A percentile compares a stretch with the other conserved stretches of the same genome.
phyloP scores from a whole-genome alignment of 2,888 invertebrate genomes.

The Troilus luridus region DNA sequence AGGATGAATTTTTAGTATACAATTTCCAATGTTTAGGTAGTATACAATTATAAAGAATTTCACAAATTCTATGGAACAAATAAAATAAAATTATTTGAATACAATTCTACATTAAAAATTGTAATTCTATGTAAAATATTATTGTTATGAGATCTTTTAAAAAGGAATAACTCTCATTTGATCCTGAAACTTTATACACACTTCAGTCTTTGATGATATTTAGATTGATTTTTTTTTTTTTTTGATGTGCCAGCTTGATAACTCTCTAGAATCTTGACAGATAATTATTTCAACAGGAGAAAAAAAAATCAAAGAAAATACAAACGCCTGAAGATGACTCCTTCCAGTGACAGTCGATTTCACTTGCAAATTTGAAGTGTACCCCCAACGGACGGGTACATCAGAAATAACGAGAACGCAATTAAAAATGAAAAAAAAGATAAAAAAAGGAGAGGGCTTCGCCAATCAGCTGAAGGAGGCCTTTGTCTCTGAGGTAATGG shows the following conservation, averaged over 20 bases:
- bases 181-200: no score
- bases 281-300: neutral
- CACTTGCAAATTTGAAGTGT: slow-evolving; percentile 35
- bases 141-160: no score
- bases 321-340: slow-evolving; percentile 15
- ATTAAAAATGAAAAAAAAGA: slow-evolving; percentile 37
- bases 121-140: no score
- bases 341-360: slow-evolving; percentile 20
- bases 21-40: no score
- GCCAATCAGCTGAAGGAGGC: slow-evolving; percentile 58
- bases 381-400: neutral
- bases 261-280: slow-evolving; percentile 4
- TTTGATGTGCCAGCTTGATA: neutral
- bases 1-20: no score
- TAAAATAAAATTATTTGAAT: no score
- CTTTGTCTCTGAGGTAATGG: slow-evolving; percentile 54
- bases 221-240: neutral
- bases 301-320: slow-evolving; percentile 23
- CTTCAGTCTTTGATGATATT: neutral
- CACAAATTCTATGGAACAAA: no score
- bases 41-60: no score
- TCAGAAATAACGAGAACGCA: slow-evolving; percentile 45
- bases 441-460: slow-evolving; percentile 18
- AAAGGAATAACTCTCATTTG: no score
- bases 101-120: no score